Percentiles rank a stretch among this genome's conserved stretches.
Evolutionary conservation across 2,888 invertebrate genomes (phyloP).

Genomic region (Plusia festucae): DNA sequence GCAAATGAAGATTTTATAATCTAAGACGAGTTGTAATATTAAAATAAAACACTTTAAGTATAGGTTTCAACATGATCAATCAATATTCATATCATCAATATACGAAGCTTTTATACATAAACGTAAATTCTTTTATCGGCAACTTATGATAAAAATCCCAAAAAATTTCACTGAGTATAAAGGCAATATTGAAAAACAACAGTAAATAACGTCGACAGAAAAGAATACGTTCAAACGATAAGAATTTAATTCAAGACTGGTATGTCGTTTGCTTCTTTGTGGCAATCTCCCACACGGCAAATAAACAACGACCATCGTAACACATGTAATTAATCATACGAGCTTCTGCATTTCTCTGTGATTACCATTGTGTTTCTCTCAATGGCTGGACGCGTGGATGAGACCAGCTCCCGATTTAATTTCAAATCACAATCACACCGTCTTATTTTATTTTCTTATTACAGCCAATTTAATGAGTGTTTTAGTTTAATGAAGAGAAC

Average conservation of each 20-base stretch:
- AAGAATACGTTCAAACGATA: conserved; percentile 24
- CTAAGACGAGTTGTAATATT: no score
- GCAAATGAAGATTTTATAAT: no score
- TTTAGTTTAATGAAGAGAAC: conserved; percentile 69
- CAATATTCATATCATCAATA: not conserved
- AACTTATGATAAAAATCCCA: conserved; percentile 21
- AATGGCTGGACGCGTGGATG: conserved; percentile 66
- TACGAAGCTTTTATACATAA: not conserved
- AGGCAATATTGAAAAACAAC: conserved; percentile 28
- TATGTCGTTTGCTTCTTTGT: conserved; percentile 34
- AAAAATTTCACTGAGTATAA: conserved; percentile 26
- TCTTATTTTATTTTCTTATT: conserved; percentile 72
- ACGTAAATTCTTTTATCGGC: conserved; percentile 16
- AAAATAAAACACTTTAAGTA: no score
- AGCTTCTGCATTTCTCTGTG: conserved; percentile 74
- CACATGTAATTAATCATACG: conserved; percentile 77
- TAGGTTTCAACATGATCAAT: no score
- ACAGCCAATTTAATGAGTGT: conserved; percentile 74
- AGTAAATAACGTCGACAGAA: conserved; percentile 16
- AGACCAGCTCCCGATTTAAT: conserved; percentile 77
- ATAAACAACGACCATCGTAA: conserved; percentile 39
- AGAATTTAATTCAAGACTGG: conserved; percentile 39
- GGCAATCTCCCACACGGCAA: conserved; percentile 36
- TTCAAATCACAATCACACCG: conserved; percentile 72
- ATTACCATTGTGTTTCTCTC: conserved; percentile 78